A percentile compares a stretch with the other conserved stretches of the same genome.
Evolutionary conservation across 1,140 invertebrate species (phyloP).

Genomic region (Venturia canescens): DNA sequence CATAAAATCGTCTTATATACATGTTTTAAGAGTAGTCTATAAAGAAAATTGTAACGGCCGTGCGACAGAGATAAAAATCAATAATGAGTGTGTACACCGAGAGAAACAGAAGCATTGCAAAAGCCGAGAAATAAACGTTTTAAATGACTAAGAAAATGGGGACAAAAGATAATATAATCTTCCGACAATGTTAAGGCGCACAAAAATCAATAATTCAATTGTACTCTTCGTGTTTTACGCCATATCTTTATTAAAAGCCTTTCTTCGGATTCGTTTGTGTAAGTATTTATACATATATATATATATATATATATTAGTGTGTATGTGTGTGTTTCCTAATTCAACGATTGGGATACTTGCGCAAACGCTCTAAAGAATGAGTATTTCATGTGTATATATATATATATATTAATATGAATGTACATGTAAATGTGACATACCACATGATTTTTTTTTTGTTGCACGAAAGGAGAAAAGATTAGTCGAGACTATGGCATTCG

Average conservation of each 20-base stretch:
- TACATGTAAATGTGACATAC: conserved; percentile 10
- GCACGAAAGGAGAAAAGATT: neutral
- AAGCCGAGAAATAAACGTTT: conserved; percentile 8
- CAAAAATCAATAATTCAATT: conserved; percentile 43
- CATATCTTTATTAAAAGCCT: conserved; percentile 34
- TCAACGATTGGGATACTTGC: too few relatives aligned
- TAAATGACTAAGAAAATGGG: neutral
- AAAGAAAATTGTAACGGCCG: neutral
- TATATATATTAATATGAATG: neutral
- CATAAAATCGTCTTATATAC: conserved; percentile 29
- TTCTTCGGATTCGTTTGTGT: conserved; percentile 31
- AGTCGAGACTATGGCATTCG: neutral
- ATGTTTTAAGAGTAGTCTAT: conserved; percentile 21
- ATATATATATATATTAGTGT: too few relatives aligned
- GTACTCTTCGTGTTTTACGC: conserved; percentile 45
- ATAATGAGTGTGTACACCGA: too few relatives aligned
- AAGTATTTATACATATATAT: neutral
- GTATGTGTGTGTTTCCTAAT: too few relatives aligned
- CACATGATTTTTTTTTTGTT: neutral
- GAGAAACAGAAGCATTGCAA: too few relatives aligned
- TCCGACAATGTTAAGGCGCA: conserved; percentile 52
- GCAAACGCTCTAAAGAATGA: neutral
- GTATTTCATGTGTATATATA: neutral
- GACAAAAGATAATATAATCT: conserved; percentile 38
- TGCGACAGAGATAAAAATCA: too few relatives aligned